These are phyloP conservation scores for Chrosomus eos DNA, from an alignment of 2,797 vertebrate species.

Conservation along the genomic window DNA sequence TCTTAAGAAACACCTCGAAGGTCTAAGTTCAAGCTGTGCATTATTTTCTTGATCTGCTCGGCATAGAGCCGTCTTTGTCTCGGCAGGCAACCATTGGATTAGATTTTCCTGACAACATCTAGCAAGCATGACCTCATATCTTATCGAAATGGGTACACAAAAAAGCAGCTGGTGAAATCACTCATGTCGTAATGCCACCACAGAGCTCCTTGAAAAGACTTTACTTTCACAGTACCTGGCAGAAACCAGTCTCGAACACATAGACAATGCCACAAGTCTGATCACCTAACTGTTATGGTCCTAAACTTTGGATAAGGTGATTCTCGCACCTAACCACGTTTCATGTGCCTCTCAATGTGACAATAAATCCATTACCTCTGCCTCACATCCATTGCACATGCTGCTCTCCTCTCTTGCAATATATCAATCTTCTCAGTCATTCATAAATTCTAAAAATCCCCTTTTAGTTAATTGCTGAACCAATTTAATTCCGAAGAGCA, in stretches of 20 bases:
- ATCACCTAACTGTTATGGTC: not conserved
- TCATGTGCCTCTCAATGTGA: conserved; percentile 46
- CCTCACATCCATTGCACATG: conserved; percentile 46
- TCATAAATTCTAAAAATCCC: conserved; percentile 64
- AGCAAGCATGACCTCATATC: conserved; percentile 40
- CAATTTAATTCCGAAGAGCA: conserved; percentile 62
- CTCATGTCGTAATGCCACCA: conserved; percentile 2
- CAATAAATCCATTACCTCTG: conserved; percentile 58
- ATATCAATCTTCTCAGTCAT: conserved; percentile 64
- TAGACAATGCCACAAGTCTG: not conserved
- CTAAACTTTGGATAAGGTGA: not conserved
- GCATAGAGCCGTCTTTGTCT: conserved; percentile 35
- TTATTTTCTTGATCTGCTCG: conserved; percentile 33
- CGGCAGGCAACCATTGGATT: conserved; percentile 16
- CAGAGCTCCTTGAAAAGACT: not conserved
- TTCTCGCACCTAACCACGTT: conserved; percentile 37
- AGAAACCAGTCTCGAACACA: not conserved
- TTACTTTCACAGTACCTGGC: conserved; percentile 1
- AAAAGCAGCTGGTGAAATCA: conserved; percentile 32
- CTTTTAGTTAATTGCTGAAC: conserved; percentile 66
- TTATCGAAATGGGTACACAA: conserved; percentile 25
- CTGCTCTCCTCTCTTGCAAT: conserved; percentile 49
- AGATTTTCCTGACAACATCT: conserved; percentile 31
- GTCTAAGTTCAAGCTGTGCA: conserved; percentile 34
- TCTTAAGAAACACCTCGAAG: conserved; percentile 39